Percentiles rank a stretch among this genome's conserved stretches.
Conservation (phyloP, 2,113 vertebrate species). For the Lophotis ruficrista region DNA sequence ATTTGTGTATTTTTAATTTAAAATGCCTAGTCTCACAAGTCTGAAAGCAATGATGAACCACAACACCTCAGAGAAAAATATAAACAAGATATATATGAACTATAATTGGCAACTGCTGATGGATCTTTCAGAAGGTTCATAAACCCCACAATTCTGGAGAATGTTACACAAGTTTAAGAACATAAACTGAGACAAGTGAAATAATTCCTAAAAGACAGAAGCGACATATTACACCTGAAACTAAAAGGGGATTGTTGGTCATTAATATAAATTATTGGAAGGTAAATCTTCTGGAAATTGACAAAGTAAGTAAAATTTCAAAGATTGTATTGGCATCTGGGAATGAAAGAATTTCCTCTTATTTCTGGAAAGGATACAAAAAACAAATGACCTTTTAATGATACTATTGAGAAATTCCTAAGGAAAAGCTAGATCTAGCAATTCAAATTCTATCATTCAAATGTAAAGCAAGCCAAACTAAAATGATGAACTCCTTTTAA, state of each 20-base stretch:
- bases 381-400: not conserved
- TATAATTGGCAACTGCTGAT: not conserved
- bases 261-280: not conserved
- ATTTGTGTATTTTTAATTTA: not conserved
- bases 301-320: not conserved
- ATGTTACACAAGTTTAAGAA: not conserved
- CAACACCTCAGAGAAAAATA: not conserved
- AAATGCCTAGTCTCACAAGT: not conserved
- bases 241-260: not conserved
- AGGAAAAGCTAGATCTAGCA: not conserved
- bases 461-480: not conserved
- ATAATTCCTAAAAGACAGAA: not conserved
- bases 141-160: not conserved
- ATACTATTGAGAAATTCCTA: not conserved
- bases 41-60: not conserved
- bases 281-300: not conserved
- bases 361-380: not conserved
- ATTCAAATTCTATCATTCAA: not conserved
- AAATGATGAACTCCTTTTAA: not conserved
- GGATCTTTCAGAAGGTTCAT: not conserved
- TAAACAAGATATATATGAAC: not conserved
- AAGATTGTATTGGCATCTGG: not conserved
- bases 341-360: not conserved
- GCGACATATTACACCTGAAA: not conserved
- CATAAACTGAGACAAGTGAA: not conserved